A percentile compares a stretch with the other conserved stretches of the same genome.
Conservation (phyloP, 1,140 invertebrate species). For the Drosophila athabasca region DNA sequence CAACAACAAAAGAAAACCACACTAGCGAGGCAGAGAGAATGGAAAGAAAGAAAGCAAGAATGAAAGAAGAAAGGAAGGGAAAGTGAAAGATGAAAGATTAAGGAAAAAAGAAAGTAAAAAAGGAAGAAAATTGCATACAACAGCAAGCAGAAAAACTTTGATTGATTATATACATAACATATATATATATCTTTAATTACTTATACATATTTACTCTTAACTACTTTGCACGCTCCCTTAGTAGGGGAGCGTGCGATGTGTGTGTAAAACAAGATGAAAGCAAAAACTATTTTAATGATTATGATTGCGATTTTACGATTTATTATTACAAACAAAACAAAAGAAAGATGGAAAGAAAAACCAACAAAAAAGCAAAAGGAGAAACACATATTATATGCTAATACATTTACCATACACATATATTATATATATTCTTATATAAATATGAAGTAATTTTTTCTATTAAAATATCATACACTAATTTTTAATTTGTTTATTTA, state of each 20-base stretch:
- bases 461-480: conserved; percentile 75
- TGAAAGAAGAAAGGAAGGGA: too few relatives aligned
- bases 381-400: conserved; percentile 71
- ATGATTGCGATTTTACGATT: conserved; percentile 78
- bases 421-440: conserved; percentile 56
- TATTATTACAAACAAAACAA: conserved; percentile 68
- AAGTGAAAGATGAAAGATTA: conserved; percentile 7
- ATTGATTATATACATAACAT: conserved; percentile 75
- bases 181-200: conserved; percentile 62
- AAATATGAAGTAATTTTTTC: conserved; percentile 75
- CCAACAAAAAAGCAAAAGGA: conserved; percentile 39
- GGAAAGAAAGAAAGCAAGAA: conserved; percentile 7
- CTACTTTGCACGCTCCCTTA: conserved; percentile 53
- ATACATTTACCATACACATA: conserved; percentile 76
- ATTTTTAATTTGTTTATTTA: conserved; percentile 81
- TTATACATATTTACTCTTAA: conserved; percentile 77
- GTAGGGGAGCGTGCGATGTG: conserved; percentile 43
- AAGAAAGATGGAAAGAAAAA: conserved; percentile 42
- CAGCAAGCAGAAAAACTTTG: conserved; percentile 50
- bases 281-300: conserved; percentile 72
- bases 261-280: conserved; percentile 64
- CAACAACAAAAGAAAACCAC: conserved; percentile 41
- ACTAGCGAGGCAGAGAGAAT: conserved; percentile 22
- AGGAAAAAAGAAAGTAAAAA: conserved; percentile 7
- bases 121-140: conserved; percentile 52